Percentiles rank a stretch among this genome's conserved stretches.
Evolutionary conservation across 1,140 invertebrate species (phyloP).

Genomic region (Aphelenchoides avenae): DNA sequence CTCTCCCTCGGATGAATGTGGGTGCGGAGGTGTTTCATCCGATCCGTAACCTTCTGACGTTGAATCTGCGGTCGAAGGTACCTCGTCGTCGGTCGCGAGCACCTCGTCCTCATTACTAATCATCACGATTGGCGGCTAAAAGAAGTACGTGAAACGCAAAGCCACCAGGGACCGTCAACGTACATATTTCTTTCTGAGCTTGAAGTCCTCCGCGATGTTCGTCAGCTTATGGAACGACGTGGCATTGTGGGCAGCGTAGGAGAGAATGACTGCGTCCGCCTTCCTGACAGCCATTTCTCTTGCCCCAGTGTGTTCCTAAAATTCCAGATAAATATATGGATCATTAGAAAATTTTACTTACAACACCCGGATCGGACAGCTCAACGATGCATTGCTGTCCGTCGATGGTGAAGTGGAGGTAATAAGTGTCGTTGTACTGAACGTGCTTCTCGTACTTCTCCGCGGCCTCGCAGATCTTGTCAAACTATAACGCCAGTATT

Average conservation of each 20-base stretch:
- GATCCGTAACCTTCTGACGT: slow-evolving; percentile 11
- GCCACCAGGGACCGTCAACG: slow-evolving; percentile 2
- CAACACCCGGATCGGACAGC: slow-evolving; percentile 27
- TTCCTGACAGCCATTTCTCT: slow-evolving; percentile 33
- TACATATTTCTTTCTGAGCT: slow-evolving; percentile 17
- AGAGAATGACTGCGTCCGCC: slow-evolving; percentile 25
- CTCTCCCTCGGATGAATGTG: background rate
- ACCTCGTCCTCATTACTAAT: slow-evolving; percentile 22
- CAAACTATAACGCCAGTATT: slow-evolving; percentile 21
- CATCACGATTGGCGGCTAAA: slow-evolving; percentile 21
- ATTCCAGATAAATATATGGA: slow-evolving; percentile 1
- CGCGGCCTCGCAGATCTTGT: slow-evolving; percentile 16
- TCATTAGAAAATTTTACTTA: slow-evolving; percentile 8
- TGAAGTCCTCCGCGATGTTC: slow-evolving; percentile 19
- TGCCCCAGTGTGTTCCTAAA: slow-evolving; percentile 18
- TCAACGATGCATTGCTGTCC: slow-evolving; percentile 14
- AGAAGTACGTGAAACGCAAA: slow-evolving; percentile 7
- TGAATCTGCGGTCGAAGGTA: slow-evolving; percentile 8
- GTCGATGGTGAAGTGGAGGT: slow-evolving; percentile 21
- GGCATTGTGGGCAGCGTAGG: slow-evolving; percentile 25
- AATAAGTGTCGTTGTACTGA: slow-evolving; percentile 26
- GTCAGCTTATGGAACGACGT: slow-evolving; percentile 19
- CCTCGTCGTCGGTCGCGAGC: slow-evolving; percentile 10
- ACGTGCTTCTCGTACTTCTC: slow-evolving; percentile 28
- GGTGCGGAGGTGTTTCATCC: background rate